Conservation (phyloP, 2,888 invertebrate species). For the Apamea sordens region DNA sequence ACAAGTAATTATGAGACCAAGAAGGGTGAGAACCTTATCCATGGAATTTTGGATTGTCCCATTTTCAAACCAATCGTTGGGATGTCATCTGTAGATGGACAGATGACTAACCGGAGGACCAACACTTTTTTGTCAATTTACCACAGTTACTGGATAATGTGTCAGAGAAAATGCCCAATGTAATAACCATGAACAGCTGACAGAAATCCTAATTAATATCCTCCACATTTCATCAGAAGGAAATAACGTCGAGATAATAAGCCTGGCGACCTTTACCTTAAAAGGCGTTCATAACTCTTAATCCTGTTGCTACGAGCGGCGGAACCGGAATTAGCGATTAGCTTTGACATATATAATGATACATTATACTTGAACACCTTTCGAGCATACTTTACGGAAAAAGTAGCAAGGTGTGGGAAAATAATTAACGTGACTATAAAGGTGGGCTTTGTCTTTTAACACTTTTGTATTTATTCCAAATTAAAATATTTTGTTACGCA, state of each 20-base stretch:
- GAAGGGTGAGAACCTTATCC: neutral
- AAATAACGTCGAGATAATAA: slow-evolving; percentile 30
- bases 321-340: slow-evolving; percentile 34
- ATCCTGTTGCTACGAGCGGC: neutral
- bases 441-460: neutral
- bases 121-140: too few relatives aligned
- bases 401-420: neutral
- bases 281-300: slow-evolving; percentile 23
- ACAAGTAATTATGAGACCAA: neutral
- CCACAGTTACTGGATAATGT: neutral
- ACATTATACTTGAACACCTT: slow-evolving; percentile 1
- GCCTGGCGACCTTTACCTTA: slow-evolving; percentile 42
- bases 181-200: neutral
- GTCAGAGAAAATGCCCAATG: neutral
- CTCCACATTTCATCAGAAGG: slow-evolving; percentile 23
- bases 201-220: neutral
- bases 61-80: neutral
- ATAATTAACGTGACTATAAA: neutral
- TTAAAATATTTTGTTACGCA: neutral
- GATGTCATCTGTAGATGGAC: too few relatives aligned
- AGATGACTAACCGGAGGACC: too few relatives aligned
- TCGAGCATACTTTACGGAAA: neutral
- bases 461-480: neutral
- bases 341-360: slow-evolving; percentile 1
- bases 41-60: neutral